Conservation (phyloP, 2,888 invertebrate species). For the Argyra leucocephala region DNA sequence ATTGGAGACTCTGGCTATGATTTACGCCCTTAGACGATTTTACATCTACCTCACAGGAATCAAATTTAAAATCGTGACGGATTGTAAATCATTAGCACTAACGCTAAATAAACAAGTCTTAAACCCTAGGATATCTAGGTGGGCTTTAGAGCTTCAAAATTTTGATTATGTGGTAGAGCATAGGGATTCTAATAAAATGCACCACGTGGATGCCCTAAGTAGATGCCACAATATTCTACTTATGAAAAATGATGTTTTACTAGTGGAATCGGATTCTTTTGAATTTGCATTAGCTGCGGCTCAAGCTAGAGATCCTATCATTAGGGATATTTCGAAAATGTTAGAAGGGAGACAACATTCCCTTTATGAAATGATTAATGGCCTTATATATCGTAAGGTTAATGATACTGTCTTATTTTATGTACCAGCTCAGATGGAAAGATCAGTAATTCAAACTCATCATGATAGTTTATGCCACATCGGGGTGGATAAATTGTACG, state of each 20-base stretch:
- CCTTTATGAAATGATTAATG: constrained; percentile 9
- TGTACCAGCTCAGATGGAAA: constrained; percentile 14
- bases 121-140: constrained; percentile 12
- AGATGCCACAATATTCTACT: constrained; percentile 20
- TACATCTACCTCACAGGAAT: constrained; percentile 28
- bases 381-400: constrained; percentile 10
- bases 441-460: constrained; percentile 10
- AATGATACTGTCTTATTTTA: constrained; percentile 14
- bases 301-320: constrained; percentile 12
- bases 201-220: constrained; percentile 30
- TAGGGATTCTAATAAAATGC: constrained; percentile 23
- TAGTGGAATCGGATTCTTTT: constrained; percentile 15
- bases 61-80: constrained; percentile 29
- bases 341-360: not conserved
- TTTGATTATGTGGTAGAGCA: constrained; percentile 22
- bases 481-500: not conserved
- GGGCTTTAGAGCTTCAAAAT: constrained; percentile 5
- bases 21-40: constrained; percentile 28
- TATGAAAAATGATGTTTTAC: not conserved
- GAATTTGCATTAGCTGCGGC: constrained; percentile 14
- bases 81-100: constrained; percentile 27
- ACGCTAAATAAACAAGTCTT: constrained; percentile 23
- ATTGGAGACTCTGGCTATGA: constrained; percentile 28
- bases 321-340: constrained; percentile 3
- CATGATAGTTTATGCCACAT: constrained; percentile 10